Percentiles rank a stretch among this genome's conserved stretches.
Evolutionary conservation across 2,113 vertebrate species (phyloP).

Genomic region (cattle (Bos taurus)): ARS-UCD2.0 NC_037331.1:82743001-82743500

Average conservation of each 20-base stretch:
- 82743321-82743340: neutral
- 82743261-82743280: neutral
- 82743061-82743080: neutral
- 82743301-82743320: neutral
- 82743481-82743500: neutral
- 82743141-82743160: neutral
- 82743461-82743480: neutral
- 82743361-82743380: neutral
- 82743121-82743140: neutral
- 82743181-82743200: neutral
- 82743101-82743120: neutral
- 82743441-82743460: neutral
- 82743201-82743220: neutral
- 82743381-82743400: neutral
- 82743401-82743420: neutral
- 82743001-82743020: neutral
- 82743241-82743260: neutral
- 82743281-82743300: neutral
- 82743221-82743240: neutral
- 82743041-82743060: neutral
- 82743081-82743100: neutral
- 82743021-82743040: neutral
- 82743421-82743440: neutral
- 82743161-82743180: neutral
- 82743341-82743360: neutral